Evolutionary conservation across 23 tunicate species (phyloP), one percentile per base, ranked within the genome.

Genomic region (Botrylloides violaceus): DNA sequence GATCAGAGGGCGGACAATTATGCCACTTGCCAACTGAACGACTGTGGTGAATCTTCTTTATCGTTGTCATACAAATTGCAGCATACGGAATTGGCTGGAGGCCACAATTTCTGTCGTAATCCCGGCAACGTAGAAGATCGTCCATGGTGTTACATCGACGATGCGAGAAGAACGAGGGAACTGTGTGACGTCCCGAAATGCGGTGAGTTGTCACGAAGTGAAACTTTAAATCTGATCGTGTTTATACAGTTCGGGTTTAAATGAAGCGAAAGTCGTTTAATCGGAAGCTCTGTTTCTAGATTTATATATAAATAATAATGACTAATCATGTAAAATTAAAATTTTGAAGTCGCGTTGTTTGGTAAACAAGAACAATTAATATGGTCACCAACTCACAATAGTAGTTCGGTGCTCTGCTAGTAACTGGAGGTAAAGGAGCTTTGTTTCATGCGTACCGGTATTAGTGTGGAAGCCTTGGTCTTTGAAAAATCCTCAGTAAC

Each of bases 121-220:
- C 88, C 96, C 24, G 88, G 77, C 1, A 30, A 33, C 57, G 30
- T 21, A 28, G 49, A 30, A 57, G 33, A 33, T 4, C 65, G 64
- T 26, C 96, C 96, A 2, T 88, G 96, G 96, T 88, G 96, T 59
- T 88, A 36, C 58, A 66, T 78, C 18, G 80, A 88, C 59, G 77
- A 73, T 3, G 78, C 33, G 26, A 43, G 66, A 59, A 65, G 58
- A 27, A 35, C 57, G 4, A 71, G 32, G 65, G 76, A 65, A 59
- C 21, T 26, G 4, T 88, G 96, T 71, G 65, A 77, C 33, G 50
- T 88, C 29, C 30, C 28, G 29, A 34, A 31, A 24, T 88, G 96
- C 68, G 73, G 85, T 65, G 29, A 37, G 75, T 7, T 43, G 53
- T 43, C 53, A 43, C 53, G 53, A 43, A 7, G 53, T 43, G 53